Percentiles rank a stretch among this genome's conserved stretches.
phyloP scores from a whole-genome alignment of 2,888 invertebrate genomes.

The Leptinotarsa tumamoca region DNA sequence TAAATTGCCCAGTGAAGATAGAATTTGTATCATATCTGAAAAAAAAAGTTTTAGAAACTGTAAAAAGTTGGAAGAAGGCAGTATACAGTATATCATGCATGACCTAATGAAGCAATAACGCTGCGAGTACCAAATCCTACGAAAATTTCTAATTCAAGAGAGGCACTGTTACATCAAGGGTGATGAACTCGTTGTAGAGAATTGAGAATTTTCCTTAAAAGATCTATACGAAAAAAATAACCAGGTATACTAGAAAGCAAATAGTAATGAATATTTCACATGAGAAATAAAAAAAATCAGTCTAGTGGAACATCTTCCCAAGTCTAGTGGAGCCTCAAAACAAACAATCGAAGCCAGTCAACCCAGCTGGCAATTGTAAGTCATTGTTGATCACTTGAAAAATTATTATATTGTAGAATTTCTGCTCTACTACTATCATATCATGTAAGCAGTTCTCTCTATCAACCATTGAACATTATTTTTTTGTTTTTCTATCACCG shows the following conservation, averaged over 20 bases:
- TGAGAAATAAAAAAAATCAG: no score
- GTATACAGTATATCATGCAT: no score
- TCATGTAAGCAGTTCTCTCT: constrained; percentile 19
- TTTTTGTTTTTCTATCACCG: background rate
- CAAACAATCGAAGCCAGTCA: constrained; percentile 1
- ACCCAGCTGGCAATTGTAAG: constrained; percentile 13
- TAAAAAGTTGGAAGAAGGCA: background rate
- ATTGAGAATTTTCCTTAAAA: no score
- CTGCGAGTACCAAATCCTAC: no score
- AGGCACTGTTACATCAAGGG: no score
- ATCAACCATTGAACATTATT: constrained; percentile 20
- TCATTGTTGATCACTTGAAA: background rate
- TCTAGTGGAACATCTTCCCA: no score
- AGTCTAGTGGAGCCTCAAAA: constrained; percentile 1
- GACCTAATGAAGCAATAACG: no score
- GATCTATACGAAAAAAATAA: no score
- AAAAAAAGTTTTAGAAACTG: background rate
- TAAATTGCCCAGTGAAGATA: background rate
- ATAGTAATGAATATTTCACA: no score
- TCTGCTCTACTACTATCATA: background rate
- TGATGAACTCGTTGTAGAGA: no score
- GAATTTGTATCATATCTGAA: background rate
- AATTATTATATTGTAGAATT: constrained; percentile 8
- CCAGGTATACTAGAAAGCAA: no score
- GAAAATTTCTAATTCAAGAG: no score